Percentiles rank a stretch among this genome's conserved stretches.
Evolutionary conservation across 2,113 vertebrate species (phyloP).

Genomic region (Sinocyclocheilus anophthalmus): DNA sequence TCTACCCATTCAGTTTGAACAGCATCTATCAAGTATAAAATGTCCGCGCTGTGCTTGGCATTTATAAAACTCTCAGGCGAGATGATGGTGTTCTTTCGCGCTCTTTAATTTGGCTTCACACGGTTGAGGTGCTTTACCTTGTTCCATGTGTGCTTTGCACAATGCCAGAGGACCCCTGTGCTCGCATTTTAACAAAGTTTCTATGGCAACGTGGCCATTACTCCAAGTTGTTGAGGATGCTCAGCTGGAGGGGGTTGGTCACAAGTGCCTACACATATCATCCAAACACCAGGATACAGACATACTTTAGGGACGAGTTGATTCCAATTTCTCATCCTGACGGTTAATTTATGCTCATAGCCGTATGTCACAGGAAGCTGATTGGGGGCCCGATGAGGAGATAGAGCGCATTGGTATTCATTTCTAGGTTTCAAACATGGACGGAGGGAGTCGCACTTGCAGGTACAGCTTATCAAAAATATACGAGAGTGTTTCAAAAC

Average conservation of each 20-base stretch:
- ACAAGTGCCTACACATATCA: constrained; percentile 42
- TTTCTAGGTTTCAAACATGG: background rate
- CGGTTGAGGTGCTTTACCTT: constrained; percentile 52
- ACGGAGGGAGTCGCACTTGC: background rate
- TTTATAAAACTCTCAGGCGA: constrained; percentile 21
- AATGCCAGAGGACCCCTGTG: constrained; percentile 53
- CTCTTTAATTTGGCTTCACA: constrained; percentile 50
- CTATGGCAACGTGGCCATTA: constrained; percentile 69
- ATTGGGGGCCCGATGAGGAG: constrained; percentile 3
- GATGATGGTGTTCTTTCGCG: constrained; percentile 7
- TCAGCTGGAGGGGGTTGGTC: constrained; percentile 65
- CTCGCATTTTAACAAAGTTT: constrained; percentile 63
- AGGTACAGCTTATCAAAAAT: constrained; percentile 37
- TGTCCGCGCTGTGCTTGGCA: constrained; percentile 8
- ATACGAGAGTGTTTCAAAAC: background rate
- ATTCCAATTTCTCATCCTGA: constrained; percentile 20
- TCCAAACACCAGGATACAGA: constrained; percentile 24
- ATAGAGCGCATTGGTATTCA: background rate
- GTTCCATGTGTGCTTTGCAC: constrained; percentile 60
- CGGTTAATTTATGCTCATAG: constrained; percentile 31
- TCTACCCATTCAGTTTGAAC: constrained; percentile 18
- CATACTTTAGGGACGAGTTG: constrained; percentile 30
- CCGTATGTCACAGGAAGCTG: constrained; percentile 1
- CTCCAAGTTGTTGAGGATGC: constrained; percentile 61
- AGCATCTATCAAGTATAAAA: constrained; percentile 34